phyloP scores from a whole-genome alignment of 1,140 invertebrate species.

The Heliconius hewitsoni region DNA sequence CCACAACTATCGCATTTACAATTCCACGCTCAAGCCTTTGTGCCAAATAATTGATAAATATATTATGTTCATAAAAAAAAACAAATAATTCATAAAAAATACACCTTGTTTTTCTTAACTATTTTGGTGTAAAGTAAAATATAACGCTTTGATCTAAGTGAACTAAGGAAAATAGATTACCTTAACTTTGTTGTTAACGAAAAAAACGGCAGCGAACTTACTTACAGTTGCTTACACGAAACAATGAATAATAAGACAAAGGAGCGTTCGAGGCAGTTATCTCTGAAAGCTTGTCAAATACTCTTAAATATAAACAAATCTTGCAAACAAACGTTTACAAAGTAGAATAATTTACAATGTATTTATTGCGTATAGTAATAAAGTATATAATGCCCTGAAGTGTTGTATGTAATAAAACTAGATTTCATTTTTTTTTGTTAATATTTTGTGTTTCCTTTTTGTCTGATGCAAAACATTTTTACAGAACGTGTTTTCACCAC shows the following conservation, averaged over 20 bases:
- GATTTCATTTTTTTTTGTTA: too few relatives aligned
- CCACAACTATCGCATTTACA: too few relatives aligned
- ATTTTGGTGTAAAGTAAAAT: not conserved
- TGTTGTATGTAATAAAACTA: not conserved
- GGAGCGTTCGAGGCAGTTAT: conserved; percentile 67
- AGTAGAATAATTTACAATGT: conserved; percentile 22
- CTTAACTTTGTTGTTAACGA: conserved; percentile 2
- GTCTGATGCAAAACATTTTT: too few relatives aligned
- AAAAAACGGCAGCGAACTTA: conserved; percentile 30
- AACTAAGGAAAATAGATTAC: conserved; percentile 8
- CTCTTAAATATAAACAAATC: conserved; percentile 47
- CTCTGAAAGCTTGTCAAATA: conserved; percentile 72
- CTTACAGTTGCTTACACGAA: conserved; percentile 54
- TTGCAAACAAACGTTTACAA: conserved; percentile 5
- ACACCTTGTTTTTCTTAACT: not conserved
- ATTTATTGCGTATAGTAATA: not conserved
- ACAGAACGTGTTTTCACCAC: too few relatives aligned
- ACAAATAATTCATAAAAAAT: not conserved
- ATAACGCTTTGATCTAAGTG: not conserved
- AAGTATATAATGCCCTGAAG: not conserved
- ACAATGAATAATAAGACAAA: conserved; percentile 72
- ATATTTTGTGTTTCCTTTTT: too few relatives aligned
- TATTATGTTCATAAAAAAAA: not conserved
- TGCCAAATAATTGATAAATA: not conserved
- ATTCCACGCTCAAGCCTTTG: too few relatives aligned